Percentiles rank a stretch among this genome's conserved stretches.
phyloP scores from a whole-genome alignment of 2,888 invertebrate species.

The Neoaliturus tenellus region DNA sequence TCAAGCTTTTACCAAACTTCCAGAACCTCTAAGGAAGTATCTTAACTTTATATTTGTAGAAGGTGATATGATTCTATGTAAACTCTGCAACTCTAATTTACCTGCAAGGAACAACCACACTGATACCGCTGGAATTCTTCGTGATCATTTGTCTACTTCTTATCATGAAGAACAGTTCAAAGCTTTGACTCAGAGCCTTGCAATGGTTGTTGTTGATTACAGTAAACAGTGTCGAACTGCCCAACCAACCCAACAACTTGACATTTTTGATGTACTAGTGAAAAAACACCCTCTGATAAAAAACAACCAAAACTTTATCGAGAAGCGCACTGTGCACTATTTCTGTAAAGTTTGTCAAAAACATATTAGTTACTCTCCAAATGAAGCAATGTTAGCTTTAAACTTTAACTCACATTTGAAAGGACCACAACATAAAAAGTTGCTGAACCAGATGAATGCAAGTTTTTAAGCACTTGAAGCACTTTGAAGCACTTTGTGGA shows the following conservation, averaged over 20 bases:
- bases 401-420: neutral
- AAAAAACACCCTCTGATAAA: neutral
- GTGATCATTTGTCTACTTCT: neutral
- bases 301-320: neutral
- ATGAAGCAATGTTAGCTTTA: neutral
- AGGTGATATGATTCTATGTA: neutral
- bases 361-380: neutral
- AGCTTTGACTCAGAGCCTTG: neutral
- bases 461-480: no score
- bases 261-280: neutral
- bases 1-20: neutral
- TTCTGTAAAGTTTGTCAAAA: neutral
- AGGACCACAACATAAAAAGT: neutral
- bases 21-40: neutral
- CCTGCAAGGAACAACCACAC: neutral
- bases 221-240: neutral
- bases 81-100: neutral
- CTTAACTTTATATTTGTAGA: neutral
- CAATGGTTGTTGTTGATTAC: neutral
- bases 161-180: neutral
- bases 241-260: neutral
- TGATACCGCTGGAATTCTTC: neutral
- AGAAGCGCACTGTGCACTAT: neutral
- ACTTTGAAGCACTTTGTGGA: neutral
- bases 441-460: neutral